A percentile compares a stretch with the other conserved stretches of the same genome.
Conservation (phyloP, 2,797 vertebrate genomes). For the Neosilurus hyrtlii region DNA sequence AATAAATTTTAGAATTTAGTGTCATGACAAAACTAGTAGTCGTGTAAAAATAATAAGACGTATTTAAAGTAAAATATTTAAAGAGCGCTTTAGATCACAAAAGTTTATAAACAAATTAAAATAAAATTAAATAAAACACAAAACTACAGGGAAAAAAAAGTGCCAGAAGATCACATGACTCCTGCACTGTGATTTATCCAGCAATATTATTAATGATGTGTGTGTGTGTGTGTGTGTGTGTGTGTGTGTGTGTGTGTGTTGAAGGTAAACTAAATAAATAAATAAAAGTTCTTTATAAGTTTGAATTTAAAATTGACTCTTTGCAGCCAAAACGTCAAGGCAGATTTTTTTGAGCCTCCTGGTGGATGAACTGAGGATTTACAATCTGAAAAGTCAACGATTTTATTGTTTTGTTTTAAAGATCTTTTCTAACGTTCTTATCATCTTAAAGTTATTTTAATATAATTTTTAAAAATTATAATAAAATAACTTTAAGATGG, state of each 20-base stretch:
- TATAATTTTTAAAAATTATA: too few species aligned
- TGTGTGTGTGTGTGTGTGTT: constrained; percentile 10
- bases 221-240: not conserved
- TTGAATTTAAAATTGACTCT: too few species aligned
- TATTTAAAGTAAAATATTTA: too few species aligned
- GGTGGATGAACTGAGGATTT: constrained; percentile 37
- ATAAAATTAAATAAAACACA: not conserved
- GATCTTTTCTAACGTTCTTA: not conserved
- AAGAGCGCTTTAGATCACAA: not conserved
- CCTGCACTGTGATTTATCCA: too few species aligned
- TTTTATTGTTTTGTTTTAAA: not conserved
- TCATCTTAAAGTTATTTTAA: too few species aligned
- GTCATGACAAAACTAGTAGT: not conserved
- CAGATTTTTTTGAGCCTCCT: constrained; percentile 46
- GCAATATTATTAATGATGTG: not conserved
- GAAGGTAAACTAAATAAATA: not conserved
- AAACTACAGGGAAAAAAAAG: not conserved
- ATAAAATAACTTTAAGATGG: not conserved
- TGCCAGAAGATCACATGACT: not conserved
- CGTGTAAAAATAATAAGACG: too few species aligned
- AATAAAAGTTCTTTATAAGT: too few species aligned
- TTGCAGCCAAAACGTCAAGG: too few species aligned
- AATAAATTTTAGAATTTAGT: not conserved
- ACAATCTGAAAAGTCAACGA: not conserved
- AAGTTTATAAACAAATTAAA: not conserved